Evolutionary conservation across 2,888 invertebrate species (phyloP).

Genomic region (Chouioia cunea): DNA sequence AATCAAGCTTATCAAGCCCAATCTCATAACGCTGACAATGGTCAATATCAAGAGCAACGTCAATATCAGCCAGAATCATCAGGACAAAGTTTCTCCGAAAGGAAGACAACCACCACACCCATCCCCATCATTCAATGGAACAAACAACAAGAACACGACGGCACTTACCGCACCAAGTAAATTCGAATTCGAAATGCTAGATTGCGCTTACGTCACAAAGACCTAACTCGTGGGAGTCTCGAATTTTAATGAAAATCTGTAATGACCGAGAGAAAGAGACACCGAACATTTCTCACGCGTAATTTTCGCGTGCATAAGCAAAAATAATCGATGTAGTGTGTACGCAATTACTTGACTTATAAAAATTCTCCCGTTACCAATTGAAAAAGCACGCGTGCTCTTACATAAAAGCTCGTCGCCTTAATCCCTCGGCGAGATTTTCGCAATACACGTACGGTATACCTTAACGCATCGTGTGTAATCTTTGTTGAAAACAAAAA

Average conservation of each 20-base stretch:
- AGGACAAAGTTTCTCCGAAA: constrained; percentile 29
- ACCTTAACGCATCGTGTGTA: too few species aligned
- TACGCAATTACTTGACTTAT: too few species aligned
- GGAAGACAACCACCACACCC: constrained; percentile 74
- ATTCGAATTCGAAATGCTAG: neutral
- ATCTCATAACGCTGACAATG: constrained; percentile 50
- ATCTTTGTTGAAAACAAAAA: too few species aligned
- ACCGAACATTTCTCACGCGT: too few species aligned
- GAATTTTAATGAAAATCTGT: too few species aligned
- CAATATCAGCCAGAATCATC: constrained; percentile 24
- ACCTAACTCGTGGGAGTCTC: neutral
- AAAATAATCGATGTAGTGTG: neutral
- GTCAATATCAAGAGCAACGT: constrained; percentile 47
- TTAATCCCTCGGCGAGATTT: constrained; percentile 2
- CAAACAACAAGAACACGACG: constrained; percentile 86
- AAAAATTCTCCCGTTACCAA: too few species aligned
- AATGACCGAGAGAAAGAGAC: too few species aligned
- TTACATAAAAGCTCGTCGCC: constrained; percentile 24
- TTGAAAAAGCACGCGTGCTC: neutral
- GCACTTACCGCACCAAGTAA: constrained; percentile 85
- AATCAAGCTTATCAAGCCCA: constrained; percentile 45
- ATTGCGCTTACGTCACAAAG: constrained; percentile 42
- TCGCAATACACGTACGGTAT: too few species aligned
- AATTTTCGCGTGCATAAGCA: too few species aligned
- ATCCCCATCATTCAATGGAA: constrained; percentile 86